These are phyloP conservation scores for Ophthalmolycus amberensis DNA, from an alignment of 2,113 vertebrate species.

Conservation along the genomic window DNA sequence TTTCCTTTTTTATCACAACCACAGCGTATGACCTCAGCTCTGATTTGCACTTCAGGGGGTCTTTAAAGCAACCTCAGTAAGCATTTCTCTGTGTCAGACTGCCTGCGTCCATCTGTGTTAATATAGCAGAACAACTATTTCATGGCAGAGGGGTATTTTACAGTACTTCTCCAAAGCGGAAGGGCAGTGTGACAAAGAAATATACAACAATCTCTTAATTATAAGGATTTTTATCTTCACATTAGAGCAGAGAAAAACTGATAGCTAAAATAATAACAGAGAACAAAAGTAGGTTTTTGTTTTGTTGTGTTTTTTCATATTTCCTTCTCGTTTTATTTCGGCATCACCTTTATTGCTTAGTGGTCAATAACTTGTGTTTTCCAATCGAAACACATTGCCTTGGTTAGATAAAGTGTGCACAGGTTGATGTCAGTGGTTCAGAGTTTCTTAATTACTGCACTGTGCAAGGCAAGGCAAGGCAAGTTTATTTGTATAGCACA, in stretches of 20 bases:
- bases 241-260: background rate
- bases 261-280: background rate
- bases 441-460: background rate
- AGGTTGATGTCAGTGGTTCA: background rate
- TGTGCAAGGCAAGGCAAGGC: no score
- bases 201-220: slow-evolving; percentile 17
- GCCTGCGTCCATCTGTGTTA: slow-evolving; percentile 47
- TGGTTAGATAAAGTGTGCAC: background rate
- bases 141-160: slow-evolving; percentile 14
- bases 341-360: slow-evolving; percentile 3
- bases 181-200: slow-evolving; percentile 16
- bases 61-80: slow-evolving; percentile 63
- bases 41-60: slow-evolving; percentile 62
- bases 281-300: background rate
- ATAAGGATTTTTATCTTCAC: background rate
- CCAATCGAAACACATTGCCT: background rate
- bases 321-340: slow-evolving; percentile 1
- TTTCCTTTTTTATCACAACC: slow-evolving; percentile 66
- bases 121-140: slow-evolving; percentile 47
- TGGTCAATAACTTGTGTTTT: background rate
- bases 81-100: slow-evolving; percentile 53
- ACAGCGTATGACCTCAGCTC: slow-evolving; percentile 63
- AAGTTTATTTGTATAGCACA: no score
- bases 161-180: slow-evolving; percentile 7
- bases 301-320: background rate